phyloP scores from a whole-genome alignment of 2,113 vertebrate species.

The Taxidea taxus region DNA sequence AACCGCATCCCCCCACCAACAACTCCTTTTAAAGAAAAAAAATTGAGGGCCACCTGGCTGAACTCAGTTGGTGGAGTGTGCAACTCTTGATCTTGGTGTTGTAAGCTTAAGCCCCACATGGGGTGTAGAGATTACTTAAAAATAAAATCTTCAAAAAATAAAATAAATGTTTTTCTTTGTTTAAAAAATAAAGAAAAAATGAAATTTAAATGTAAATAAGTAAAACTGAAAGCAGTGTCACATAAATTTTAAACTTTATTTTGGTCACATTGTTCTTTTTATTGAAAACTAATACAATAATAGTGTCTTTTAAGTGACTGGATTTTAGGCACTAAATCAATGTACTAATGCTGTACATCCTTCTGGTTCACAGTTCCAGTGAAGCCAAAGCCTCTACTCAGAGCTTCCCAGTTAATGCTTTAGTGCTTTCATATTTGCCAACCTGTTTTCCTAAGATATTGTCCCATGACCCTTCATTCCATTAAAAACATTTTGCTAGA shows the following conservation, averaged over 20 bases:
- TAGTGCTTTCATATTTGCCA: background rate
- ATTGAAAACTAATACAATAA: background rate
- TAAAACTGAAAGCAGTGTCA: background rate
- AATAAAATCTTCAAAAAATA: background rate
- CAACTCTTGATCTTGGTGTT: background rate
- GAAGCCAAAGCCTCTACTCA: background rate
- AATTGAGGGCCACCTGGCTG: background rate
- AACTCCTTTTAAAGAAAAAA: slow-evolving; percentile 11
- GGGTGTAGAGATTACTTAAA: background rate
- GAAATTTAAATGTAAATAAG: slow-evolving; percentile 17
- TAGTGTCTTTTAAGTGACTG: background rate
- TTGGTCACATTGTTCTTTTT: slow-evolving; percentile 2
- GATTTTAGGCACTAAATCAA: background rate
- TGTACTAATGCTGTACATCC: background rate
- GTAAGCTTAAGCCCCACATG: background rate
- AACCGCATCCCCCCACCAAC: background rate
- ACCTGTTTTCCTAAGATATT: background rate
- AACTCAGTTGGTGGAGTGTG: background rate
- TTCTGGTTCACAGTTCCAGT: background rate
- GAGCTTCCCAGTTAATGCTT: background rate
- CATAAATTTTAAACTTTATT: slow-evolving; percentile 1
- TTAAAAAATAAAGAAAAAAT: background rate
- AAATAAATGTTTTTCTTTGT: background rate
- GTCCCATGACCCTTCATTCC: background rate
- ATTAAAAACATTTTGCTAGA: slow-evolving; percentile 30